phyloP scores from a whole-genome alignment of 2,888 invertebrate species.

The Drosophila longiperda region DNA sequence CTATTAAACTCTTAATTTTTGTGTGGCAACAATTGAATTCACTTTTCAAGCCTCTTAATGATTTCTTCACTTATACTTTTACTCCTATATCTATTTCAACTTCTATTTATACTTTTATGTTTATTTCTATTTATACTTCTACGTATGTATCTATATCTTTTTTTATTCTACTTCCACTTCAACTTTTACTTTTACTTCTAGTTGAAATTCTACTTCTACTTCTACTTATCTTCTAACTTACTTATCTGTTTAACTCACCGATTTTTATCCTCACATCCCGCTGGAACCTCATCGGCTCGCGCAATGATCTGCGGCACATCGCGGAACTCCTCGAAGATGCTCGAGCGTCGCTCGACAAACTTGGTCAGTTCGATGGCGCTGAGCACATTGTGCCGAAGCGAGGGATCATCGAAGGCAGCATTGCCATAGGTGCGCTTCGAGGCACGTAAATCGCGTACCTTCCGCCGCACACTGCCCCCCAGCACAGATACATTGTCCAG shows the following conservation, averaged over 20 bases:
- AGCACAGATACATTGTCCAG: constrained; percentile 94
- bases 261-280: constrained; percentile 95
- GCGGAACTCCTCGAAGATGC: constrained; percentile 92
- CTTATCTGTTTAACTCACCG: constrained; percentile 83
- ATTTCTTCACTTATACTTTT: neutral
- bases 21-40: neutral
- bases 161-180: no score
- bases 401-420: constrained; percentile 95
- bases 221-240: neutral
- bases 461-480: constrained; percentile 91
- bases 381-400: constrained; percentile 89
- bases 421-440: constrained; percentile 96
- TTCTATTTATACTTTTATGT: neutral
- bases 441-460: constrained; percentile 88
- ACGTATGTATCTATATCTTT: neutral
- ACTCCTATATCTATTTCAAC: no score
- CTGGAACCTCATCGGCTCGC: constrained; percentile 92
- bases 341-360: constrained; percentile 89
- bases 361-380: constrained; percentile 91
- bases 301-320: constrained; percentile 92
- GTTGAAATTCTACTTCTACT: neutral
- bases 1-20: neutral
- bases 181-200: neutral
- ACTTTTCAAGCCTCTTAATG: neutral
- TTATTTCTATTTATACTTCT: neutral